These are phyloP conservation scores for Meloidogyne chitwoodi DNA, from an alignment of 1,140 invertebrate genomes.

Conservation along the genomic window DNA sequence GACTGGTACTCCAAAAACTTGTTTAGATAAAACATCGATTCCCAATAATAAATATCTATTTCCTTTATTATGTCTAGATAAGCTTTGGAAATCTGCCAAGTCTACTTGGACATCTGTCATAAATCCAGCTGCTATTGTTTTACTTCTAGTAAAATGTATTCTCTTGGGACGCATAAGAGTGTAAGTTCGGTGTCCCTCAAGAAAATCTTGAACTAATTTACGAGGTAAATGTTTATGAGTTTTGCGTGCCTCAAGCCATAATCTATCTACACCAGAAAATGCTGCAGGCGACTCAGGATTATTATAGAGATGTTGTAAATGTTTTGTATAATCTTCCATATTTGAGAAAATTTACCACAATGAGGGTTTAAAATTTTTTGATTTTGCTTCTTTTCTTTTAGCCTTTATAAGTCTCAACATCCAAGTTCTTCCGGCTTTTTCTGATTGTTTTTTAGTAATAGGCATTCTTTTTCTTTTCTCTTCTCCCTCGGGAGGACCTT, in stretches of 20 bases:
- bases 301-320: conserved; percentile 17
- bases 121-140: background rate
- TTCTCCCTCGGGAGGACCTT: no score
- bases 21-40: background rate
- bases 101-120: conserved; percentile 20
- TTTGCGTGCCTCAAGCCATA: conserved; percentile 6
- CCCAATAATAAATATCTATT: background rate
- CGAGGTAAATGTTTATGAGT: background rate
- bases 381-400: no score
- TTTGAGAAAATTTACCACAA: no score
- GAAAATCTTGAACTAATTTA: background rate
- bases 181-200: background rate
- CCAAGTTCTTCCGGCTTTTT: background rate
- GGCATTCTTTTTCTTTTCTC: background rate
- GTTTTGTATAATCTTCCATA: background rate
- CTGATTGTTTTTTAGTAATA: background rate
- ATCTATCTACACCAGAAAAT: conserved; percentile 13
- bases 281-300: conserved; percentile 17
- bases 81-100: background rate
- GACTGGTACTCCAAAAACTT: background rate
- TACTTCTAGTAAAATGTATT: background rate
- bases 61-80: background rate
- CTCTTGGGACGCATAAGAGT: background rate
- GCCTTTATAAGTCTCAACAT: no score
- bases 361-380: no score